phyloP scores from a whole-genome alignment of 1,140 invertebrate genomes.

The Heterodera schachtii region DNA sequence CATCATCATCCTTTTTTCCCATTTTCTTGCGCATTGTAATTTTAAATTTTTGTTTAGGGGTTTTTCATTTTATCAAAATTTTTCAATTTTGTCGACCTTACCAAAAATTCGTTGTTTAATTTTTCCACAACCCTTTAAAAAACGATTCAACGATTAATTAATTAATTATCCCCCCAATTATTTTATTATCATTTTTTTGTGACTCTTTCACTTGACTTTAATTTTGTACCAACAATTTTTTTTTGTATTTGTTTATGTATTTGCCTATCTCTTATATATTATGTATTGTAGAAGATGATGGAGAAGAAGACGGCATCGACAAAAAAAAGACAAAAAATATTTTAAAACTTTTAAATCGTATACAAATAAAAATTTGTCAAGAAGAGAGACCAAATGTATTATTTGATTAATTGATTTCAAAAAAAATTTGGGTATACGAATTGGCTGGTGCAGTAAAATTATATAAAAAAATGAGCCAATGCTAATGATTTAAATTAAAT shows the following conservation, averaged over 20 bases:
- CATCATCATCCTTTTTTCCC: too few species aligned
- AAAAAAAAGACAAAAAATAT: too few species aligned
- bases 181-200: not conserved
- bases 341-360: too few species aligned
- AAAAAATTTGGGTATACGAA: too few species aligned
- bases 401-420: too few species aligned
- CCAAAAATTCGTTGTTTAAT: not conserved
- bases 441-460: too few species aligned
- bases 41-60: not conserved
- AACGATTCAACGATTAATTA: constrained; percentile 1
- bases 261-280: not conserved
- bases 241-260: not conserved
- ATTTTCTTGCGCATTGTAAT: not conserved
- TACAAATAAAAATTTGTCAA: too few species aligned
- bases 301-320: too few species aligned
- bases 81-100: constrained; percentile 13
- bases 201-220: constrained; percentile 3
- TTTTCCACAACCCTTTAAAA: not conserved
- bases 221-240: not conserved
- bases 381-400: too few species aligned
- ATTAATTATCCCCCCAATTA: not conserved
- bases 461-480: too few species aligned
- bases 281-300: too few species aligned
- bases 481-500: too few species aligned
- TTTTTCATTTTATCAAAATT: not conserved